Base-by-base conservation (phyloP, 2,113 vertebrate genomes). In the Platichthys stellatus region DNA sequence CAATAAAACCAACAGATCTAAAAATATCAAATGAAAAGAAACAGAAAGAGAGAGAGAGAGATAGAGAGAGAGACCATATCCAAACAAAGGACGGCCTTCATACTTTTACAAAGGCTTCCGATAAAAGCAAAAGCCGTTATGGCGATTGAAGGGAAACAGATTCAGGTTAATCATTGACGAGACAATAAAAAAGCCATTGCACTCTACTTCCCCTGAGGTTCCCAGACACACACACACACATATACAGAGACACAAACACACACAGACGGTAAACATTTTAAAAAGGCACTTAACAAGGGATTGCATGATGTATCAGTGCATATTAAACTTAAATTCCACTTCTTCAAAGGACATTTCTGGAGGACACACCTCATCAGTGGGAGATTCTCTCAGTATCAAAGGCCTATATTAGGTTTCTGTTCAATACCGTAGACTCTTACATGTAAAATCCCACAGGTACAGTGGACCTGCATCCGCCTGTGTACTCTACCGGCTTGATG, bases 261-360 rank as follows among this genome's bases (percentile, higher is more conserved):
- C 21, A 74, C 82, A 76, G 80, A 87, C 80, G 80, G 78, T 89
- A 83, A 83, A 90, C 84, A 84, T 88, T 85, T 87, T 56, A 59
- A 79, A 86, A 92, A 93, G 92, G 92, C 92, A 93, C 92, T 92
- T 92, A 82, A 84, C 81, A 70, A 88, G 84, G 78, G 89, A 86
- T 89, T 89, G 90, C 86, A 87, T 88, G 63, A 88, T 24, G n/a
- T 73, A 76, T 90, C 88, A 90, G 89, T 88, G 86, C 87, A 90
- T 86, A 82, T 85, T 83, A 28, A 86, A 87, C 73, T 74, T 20
- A 74, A 81, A 84, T 28, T 77, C 61, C 66, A 26, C 66, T 80
- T 77, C 65, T 81, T 83, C 54, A 81, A 83, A 80, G 61, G 15
- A 84, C 23, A 28, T 26, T 79, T 71, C 65, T 78, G 23, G 5